These are phyloP conservation scores for Ctenosaura bakeri DNA, from an alignment of 2,797 vertebrate genomes.

Conservation along the genomic window DNA sequence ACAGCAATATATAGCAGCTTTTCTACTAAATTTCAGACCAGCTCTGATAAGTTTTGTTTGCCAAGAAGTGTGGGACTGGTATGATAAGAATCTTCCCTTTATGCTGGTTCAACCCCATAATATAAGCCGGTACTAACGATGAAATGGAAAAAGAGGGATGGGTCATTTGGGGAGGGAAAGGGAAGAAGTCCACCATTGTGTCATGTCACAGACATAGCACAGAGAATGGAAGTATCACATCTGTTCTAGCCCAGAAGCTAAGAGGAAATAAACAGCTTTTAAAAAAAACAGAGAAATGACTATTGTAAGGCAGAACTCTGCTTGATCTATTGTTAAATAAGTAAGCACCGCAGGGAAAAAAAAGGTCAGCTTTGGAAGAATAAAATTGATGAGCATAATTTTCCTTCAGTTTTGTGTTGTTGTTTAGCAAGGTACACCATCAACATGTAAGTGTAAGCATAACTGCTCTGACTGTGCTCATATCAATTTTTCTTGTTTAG, in stretches of 20 bases:
- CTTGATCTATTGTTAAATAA: conserved; percentile 59
- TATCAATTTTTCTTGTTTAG: conserved; percentile 49
- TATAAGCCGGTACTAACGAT: background rate
- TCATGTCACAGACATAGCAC: background rate
- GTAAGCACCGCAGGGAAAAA: conserved; percentile 48
- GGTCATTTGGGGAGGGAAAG: background rate
- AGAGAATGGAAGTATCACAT: background rate
- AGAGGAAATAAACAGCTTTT: conserved; percentile 1
- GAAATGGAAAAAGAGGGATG: background rate
- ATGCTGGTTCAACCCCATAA: background rate
- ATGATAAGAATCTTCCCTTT: conserved; percentile 38
- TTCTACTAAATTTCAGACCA: background rate
- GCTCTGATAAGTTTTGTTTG: conserved; percentile 28
- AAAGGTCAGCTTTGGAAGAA: conserved; percentile 34
- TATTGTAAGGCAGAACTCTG: conserved; percentile 39
- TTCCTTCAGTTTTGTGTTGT: conserved; percentile 39
- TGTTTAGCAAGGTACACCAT: conserved; percentile 41
- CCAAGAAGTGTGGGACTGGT: background rate
- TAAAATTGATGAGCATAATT: conserved; percentile 57
- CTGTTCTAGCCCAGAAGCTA: background rate
- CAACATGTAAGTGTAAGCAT: conserved; percentile 49
- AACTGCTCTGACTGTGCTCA: conserved; percentile 47
- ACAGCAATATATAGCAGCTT: background rate
- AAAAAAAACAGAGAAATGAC: conserved; percentile 53
- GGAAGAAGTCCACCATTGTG: background rate